Evolutionary conservation across 2,888 invertebrate species (phyloP).

Genomic region (Erpobdella octoculata): DNA sequence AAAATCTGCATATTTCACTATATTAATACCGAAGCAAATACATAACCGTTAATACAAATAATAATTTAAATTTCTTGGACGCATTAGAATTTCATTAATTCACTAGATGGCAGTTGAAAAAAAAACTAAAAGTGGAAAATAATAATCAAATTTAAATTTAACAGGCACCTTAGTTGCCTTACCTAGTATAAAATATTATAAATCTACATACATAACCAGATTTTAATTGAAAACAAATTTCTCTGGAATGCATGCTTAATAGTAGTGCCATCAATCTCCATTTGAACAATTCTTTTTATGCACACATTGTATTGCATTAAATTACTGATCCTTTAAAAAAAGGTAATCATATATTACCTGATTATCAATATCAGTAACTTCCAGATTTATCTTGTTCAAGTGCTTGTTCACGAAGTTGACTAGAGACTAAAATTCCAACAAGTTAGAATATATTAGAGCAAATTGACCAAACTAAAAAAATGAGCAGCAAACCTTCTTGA

Average conservation of each 20-base stretch:
- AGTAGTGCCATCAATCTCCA: neutral
- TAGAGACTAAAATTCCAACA: conserved; percentile 62
- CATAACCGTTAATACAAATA: neutral
- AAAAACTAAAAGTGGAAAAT: no score
- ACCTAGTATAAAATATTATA: no score
- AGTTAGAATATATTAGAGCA: no score
- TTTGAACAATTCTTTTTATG: no score
- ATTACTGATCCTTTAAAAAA: neutral
- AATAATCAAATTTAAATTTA: no score
- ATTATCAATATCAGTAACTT: conserved; percentile 72
- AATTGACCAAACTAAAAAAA: no score
- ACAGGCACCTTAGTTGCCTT: no score
- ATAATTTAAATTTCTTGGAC: neutral
- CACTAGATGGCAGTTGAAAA: no score
- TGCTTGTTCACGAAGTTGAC: conserved; percentile 98
- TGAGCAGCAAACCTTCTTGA: conserved; percentile 70
- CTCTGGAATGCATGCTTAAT: no score
- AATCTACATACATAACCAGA: no score
- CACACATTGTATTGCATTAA: neutral
- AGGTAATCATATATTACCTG: conserved; percentile 55
- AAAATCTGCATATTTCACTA: neutral
- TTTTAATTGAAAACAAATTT: no score
- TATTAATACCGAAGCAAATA: neutral
- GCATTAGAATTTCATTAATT: no score
- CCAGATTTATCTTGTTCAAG: conserved; percentile 87